These are phyloP conservation scores for Siderastrea siderea DNA, from an alignment of 92 coral and sea anemone genomes.

Conservation along the genomic window DNA sequence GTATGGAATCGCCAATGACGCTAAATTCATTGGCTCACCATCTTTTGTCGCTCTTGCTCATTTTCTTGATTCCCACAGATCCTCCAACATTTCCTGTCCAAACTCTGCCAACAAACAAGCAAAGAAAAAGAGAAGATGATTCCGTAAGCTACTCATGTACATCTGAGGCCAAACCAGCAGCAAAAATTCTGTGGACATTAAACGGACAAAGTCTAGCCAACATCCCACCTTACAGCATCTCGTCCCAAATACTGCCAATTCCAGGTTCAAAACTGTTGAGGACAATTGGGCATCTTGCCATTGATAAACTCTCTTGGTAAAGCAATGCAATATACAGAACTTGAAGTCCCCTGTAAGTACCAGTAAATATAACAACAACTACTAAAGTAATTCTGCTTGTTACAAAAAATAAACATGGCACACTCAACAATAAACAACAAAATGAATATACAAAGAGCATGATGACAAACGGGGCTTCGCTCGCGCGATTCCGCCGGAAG, in stretches of 20 bases:
- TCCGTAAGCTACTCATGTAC: conserved; percentile 70
- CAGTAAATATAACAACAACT: too few species aligned
- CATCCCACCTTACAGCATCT: conserved; percentile 40
- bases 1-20: too few species aligned
- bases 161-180: conserved; percentile 76
- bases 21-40: too few species aligned
- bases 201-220: conserved; percentile 56
- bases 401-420: too few species aligned
- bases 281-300: conserved; percentile 21
- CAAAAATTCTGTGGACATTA: conserved; percentile 69
- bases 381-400: too few species aligned
- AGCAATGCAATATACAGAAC: conserved; percentile 17
- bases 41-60: neutral
- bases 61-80: conserved; percentile 8
- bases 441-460: too few species aligned
- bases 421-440: too few species aligned
- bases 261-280: conserved; percentile 6
- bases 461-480: too few species aligned
- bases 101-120: conserved; percentile 10
- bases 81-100: conserved; percentile 10
- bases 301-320: conserved; percentile 35
- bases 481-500: too few species aligned
- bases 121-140: conserved; percentile 48
- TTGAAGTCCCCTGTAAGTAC: conserved; percentile 67
- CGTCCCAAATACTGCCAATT: neutral